Conservation (phyloP, 2,113 vertebrate species). For the Tamias sibiricus region DNA sequence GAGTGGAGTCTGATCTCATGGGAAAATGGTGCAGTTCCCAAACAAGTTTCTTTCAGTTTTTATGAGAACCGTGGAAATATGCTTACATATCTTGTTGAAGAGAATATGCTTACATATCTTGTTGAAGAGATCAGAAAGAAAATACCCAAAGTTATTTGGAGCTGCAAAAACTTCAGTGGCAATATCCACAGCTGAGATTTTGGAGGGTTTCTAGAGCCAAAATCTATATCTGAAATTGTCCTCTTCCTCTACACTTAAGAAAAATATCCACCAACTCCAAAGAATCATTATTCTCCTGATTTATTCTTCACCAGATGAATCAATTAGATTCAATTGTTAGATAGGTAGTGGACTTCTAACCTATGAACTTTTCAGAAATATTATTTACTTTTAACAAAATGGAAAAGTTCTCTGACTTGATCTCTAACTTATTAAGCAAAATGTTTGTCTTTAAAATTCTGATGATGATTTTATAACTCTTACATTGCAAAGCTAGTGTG, state of each 20-base stretch:
- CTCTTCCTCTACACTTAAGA: not conserved
- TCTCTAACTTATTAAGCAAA: not conserved
- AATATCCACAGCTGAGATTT: not conserved
- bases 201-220: not conserved
- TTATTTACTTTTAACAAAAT: conserved; percentile 7
- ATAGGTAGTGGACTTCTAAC: not conserved
- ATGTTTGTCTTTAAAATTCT: not conserved
- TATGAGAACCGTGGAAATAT: not conserved
- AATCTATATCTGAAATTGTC: not conserved
- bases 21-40: not conserved
- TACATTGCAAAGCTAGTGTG: not conserved
- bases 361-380: conserved; percentile 2
- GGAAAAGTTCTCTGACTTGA: not conserved
- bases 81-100: not conserved
- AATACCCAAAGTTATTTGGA: not conserved
- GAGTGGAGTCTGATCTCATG: not conserved
- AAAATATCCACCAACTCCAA: not conserved
- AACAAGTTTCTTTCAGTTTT: not conserved
- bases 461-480: not conserved
- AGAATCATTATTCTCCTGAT: not conserved
- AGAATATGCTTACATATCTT: not conserved
- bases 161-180: not conserved
- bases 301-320: not conserved
- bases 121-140: not conserved
- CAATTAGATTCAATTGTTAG: not conserved